Base-by-base conservation (phyloP, 2,888 invertebrate species). In the Notodonta dromedarius region DNA sequence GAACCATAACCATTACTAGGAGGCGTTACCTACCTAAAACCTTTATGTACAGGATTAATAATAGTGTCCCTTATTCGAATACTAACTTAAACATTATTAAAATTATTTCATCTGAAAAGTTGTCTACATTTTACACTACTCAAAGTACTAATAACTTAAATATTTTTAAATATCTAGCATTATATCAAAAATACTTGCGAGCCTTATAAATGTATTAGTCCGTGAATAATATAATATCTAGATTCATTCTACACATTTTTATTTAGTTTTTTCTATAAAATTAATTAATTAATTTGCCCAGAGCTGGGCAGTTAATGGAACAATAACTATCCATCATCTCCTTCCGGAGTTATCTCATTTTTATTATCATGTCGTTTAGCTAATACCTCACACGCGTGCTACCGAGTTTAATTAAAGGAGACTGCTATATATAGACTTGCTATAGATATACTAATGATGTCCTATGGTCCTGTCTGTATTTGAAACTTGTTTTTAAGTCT, bases 281-380 rank as follows among this genome's bases (percentile, higher is more conserved):
- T 13, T 57, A 62, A 69, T 62, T 56, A 66, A 69, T 71, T 53
- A 57, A 56, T 59, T 50, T 56, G 56, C 56, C n/a, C 32, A 35
- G 32, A 40, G 56, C 61, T 16, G 8, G 52, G 60, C 61, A 39
- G 48, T 39, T n/a, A 50, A 16, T 11, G 51, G 13, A 59, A 59
- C 35, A 35, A 52, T 52, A 35, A 35, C 40, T 58, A 53, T 60
- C 44, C 24, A 53, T 32, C n/a, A 40, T 51, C 12, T 24, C n/a
- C 32, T 24, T 56, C 53, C 39, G 60, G 52, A 60, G 57, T 35
- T 53, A 57, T 46, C 14, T 2, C 0, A 50, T 50, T 59, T 56
- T 8, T 46, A 51, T 46, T 46, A 59, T 11, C 35, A 39, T 52
- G 48, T 56, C 50, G 35, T 67, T 35, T 6, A 8, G 8, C 16